phyloP scores from a whole-genome alignment of 2,113 vertebrate genomes.

The Ceuthmochares aereus region DNA sequence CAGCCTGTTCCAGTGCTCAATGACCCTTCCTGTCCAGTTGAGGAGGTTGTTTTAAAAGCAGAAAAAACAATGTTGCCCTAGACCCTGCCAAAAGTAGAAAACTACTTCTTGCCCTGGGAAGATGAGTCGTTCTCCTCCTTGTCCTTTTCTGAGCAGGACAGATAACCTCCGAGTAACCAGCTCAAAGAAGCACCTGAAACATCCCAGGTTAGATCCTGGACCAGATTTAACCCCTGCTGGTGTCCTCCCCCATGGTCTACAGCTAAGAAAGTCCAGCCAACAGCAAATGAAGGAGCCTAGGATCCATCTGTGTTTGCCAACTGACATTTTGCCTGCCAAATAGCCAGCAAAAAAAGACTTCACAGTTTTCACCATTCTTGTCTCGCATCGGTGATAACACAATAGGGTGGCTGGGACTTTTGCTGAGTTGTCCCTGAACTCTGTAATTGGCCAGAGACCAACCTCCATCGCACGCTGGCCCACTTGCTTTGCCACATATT shows the following conservation, averaged over 20 bases:
- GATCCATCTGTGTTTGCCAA: background rate
- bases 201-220: background rate
- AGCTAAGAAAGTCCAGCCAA: background rate
- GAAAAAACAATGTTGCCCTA: background rate
- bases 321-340: background rate
- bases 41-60: background rate
- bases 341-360: background rate
- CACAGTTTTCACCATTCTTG: background rate
- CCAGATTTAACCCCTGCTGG: background rate
- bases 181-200: background rate
- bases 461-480: background rate
- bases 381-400: background rate
- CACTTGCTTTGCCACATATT: accelerated
- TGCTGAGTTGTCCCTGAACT: accelerated
- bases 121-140: background rate
- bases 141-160: background rate
- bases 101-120: background rate
- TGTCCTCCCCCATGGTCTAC: background rate
- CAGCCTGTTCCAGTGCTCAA: too few species aligned
- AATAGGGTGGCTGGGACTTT: too few species aligned
- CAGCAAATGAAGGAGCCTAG: background rate
- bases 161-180: background rate
- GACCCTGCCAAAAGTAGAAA: background rate
- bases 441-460: background rate
- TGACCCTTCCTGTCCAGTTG: background rate